Evolutionary conservation across 2,113 vertebrate genomes (phyloP).

Genomic region (Halichoerus grypus): DNA sequence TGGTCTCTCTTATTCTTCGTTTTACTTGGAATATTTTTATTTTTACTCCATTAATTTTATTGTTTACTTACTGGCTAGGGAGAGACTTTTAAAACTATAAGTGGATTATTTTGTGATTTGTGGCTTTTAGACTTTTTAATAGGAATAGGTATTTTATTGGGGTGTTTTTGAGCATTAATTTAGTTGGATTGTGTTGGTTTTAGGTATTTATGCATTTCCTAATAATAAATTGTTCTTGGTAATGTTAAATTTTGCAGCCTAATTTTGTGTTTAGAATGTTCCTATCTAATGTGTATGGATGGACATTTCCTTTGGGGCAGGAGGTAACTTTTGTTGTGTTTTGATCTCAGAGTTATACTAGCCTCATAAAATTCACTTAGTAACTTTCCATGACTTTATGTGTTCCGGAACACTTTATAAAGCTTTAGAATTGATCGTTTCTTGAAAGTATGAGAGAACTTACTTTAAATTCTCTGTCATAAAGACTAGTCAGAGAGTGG

Average conservation of each 20-base stretch:
- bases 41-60: conserved; percentile 49
- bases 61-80: background rate
- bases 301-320: background rate
- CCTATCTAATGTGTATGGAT: background rate
- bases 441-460: background rate
- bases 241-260: background rate
- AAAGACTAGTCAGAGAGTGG: background rate
- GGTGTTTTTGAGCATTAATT: background rate
- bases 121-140: conserved; percentile 7
- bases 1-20: background rate
- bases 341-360: background rate
- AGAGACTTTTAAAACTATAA: background rate
- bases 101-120: conserved; percentile 17
- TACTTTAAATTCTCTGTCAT: background rate
- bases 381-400: background rate
- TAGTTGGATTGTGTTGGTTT: conserved; percentile 3
- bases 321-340: background rate
- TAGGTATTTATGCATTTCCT: conserved; percentile 29
- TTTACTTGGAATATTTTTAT: conserved; percentile 1
- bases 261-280: conserved; percentile 35
- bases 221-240: background rate
- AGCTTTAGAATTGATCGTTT: background rate
- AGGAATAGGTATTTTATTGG: background rate
- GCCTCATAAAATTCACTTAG: background rate
- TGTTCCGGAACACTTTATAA: background rate